Percentiles rank a stretch among this genome's conserved stretches.
phyloP scores from a whole-genome alignment of 2,888 invertebrate genomes.

The Bhutanitis thaidina region DNA sequence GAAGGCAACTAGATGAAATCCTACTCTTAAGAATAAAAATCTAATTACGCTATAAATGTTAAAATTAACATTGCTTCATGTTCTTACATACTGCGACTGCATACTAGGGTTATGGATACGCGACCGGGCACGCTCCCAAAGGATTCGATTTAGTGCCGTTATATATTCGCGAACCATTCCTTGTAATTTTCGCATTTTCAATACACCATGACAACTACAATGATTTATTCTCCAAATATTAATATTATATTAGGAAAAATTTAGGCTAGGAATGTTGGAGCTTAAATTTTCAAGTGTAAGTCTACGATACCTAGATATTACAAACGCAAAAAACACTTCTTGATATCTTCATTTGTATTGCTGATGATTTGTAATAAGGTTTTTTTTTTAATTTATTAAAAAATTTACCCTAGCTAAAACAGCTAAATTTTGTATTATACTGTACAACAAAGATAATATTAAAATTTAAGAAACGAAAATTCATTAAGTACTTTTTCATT shows the following conservation, averaged over 20 bases:
- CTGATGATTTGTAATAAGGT: conserved; percentile 49
- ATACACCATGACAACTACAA: conserved; percentile 19
- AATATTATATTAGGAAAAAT: conserved; percentile 50
- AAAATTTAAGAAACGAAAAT: conserved; percentile 52
- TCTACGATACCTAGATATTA: conserved; percentile 47
- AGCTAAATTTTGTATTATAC: conserved; percentile 67
- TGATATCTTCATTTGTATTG: conserved; percentile 56
- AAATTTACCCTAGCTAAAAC: conserved; percentile 77
- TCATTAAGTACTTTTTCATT: conserved; percentile 33
- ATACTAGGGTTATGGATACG: conserved; percentile 37
- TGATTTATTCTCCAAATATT: conserved; percentile 25
- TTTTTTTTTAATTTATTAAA: conserved; percentile 71
- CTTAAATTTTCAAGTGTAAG: conserved; percentile 54
- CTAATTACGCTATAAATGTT: conserved; percentile 76
- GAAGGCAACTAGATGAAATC: conserved; percentile 79
- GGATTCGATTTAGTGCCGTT: conserved; percentile 62
- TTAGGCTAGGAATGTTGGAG: conserved; percentile 60
- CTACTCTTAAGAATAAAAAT: conserved; percentile 78
- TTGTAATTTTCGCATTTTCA: conserved; percentile 24
- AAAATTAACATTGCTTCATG: conserved; percentile 78
- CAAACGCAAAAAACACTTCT: conserved; percentile 57
- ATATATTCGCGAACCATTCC: conserved; percentile 33
- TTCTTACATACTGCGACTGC: conserved; percentile 53
- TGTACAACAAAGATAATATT: conserved; percentile 73
- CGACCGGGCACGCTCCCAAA: conserved; percentile 32